Base-by-base conservation (phyloP, 2,797 vertebrate genomes). In the Lacerta bilineata region DNA sequence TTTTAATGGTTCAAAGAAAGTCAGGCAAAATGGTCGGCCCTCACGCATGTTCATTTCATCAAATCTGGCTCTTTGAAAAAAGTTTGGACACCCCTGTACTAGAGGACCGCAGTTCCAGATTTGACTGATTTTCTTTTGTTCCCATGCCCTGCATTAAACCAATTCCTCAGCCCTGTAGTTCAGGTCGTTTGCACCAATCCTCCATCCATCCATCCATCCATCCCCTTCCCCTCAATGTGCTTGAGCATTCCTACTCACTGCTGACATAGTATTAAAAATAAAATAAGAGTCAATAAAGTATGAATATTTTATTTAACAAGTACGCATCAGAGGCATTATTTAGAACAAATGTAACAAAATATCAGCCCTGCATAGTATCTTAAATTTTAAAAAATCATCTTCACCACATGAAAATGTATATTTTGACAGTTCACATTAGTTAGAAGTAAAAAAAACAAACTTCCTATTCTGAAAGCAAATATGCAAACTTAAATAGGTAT, bases 281-380 rank as follows among this genome's bases (percentile, higher is more conserved):
- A 85, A 3, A 20, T 0, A 43, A 5, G 43, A 11, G 1, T 13
- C 77, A 1, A 39, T 6, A 1, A 76, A n/a, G 80, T 13, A 33
- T 27, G 80, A 84, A 50, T 59, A n/a, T 36, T 93, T 94, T 93
- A 89, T 84, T 93, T 78, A 89, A 82, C 72, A 91, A 23, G 0
- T 84, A 88, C 92, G 55, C 77, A 41, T 69, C 18, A n/a, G 72
- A 89, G 87, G 83, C 86, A 11, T 15, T 77, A 9, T 76, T 88
- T 27, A 77, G 83, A 88, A 85, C 25, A 10, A 55, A 87, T 27
- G 80, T 89, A 91, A 93, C 76, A 92, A 95, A 95, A 89, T 39
- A 78, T 39, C 69, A 59, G 90, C 36, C 23, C 84, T 76, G 86
- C 13, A 13, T 80, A 6, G 55, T 66, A 33, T 4, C 43, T 2